Evolutionary conservation across 2,888 invertebrate species (phyloP).

Genomic region (Tethea ocularis): DNA sequence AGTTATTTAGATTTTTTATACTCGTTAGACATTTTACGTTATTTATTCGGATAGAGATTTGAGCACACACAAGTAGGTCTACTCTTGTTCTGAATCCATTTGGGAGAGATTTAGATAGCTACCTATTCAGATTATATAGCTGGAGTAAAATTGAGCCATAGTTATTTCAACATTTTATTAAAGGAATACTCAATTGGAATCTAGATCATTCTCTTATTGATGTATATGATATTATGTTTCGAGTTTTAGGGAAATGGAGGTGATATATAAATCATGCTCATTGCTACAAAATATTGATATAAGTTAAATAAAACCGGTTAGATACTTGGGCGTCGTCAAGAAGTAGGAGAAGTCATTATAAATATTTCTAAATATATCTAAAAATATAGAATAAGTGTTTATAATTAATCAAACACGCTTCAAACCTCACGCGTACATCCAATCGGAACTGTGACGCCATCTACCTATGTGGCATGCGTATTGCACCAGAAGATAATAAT

Average conservation of each 20-base stretch:
- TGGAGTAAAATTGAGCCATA: neutral
- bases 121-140: neutral
- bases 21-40: neutral
- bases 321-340: too few relatives aligned
- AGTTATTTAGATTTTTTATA: neutral
- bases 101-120: neutral
- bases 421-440: neutral
- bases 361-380: too few relatives aligned
- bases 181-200: neutral
- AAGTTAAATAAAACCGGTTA: too few relatives aligned
- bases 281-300: too few relatives aligned
- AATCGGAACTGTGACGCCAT: neutral
- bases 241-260: too few relatives aligned
- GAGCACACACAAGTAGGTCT: neutral
- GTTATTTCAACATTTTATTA: neutral
- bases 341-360: too few relatives aligned
- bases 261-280: too few relatives aligned
- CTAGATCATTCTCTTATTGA: neutral
- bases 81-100: neutral
- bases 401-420: neutral
- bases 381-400: neutral
- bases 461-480: neutral
- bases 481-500: conserved; percentile 28
- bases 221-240: too few relatives aligned
- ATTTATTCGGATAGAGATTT: neutral